phyloP scores from a whole-genome alignment of 92 coral and sea anemone species.

The Porites rus region DNA sequence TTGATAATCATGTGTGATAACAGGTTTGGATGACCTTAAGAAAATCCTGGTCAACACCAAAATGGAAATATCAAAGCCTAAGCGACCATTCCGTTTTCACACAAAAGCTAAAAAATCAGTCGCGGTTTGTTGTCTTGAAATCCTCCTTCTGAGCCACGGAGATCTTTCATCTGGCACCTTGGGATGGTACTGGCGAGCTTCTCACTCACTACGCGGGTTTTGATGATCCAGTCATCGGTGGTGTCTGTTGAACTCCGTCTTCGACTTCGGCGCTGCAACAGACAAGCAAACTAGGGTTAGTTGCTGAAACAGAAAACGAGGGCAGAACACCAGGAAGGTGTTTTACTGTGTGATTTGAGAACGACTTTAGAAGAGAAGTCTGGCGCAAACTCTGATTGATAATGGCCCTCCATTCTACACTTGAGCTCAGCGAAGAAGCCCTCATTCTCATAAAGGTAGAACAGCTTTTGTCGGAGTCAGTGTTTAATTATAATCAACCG shows the following conservation, averaged over 20 bases:
- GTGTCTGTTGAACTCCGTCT: constrained; percentile 21
- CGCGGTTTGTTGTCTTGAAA: not conserved
- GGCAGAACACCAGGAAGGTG: too few species aligned
- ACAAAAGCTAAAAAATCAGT: not conserved
- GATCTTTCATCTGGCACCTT: not conserved
- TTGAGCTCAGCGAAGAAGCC: too few species aligned
- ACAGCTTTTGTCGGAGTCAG: too few species aligned
- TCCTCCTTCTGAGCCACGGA: not conserved
- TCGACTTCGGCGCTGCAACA: constrained; percentile 27
- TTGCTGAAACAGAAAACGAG: not conserved
- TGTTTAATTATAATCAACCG: too few species aligned
- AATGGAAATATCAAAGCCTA: not conserved
- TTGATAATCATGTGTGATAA: not conserved
- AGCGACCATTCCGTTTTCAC: not conserved
- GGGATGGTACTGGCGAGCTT: not conserved
- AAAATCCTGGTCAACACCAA: not conserved
- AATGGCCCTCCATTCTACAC: too few species aligned
- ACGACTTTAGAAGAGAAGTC: too few species aligned
- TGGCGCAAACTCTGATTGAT: too few species aligned
- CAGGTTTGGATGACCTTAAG: not conserved
- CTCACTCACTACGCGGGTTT: constrained; percentile 4
- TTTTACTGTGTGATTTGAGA: too few species aligned
- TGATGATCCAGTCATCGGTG: constrained; percentile 9
- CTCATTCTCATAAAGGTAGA: too few species aligned
- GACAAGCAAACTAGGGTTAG: not conserved